A percentile compares a stretch with the other conserved stretches of the same genome.
Evolutionary conservation across 2,113 vertebrate species (phyloP).

Genomic region (Lepisosteus osseus): DNA sequence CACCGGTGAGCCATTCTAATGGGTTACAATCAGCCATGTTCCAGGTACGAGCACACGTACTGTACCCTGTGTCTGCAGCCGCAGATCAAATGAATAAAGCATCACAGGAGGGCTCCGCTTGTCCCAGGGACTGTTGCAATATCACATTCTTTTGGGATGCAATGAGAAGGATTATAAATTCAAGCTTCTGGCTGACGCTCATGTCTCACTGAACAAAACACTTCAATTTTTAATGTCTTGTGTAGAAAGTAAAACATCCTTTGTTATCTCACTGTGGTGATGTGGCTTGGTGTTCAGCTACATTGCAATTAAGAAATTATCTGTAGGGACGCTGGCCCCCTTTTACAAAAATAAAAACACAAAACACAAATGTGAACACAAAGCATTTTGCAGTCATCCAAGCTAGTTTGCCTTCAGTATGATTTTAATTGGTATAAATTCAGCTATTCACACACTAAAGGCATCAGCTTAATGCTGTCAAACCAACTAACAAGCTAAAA

Average conservation of each 20-base stretch:
- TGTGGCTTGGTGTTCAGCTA: not conserved
- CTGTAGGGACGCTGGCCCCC: not conserved
- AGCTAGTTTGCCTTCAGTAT: not conserved
- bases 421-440: slow-evolving; percentile 20
- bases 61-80: slow-evolving; percentile 8
- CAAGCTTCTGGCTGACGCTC: slow-evolving; percentile 11
- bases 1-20: slow-evolving; percentile 30
- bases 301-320: not conserved
- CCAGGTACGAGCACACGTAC: slow-evolving; percentile 12
- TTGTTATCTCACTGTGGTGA: not conserved
- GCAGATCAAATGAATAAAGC: slow-evolving; percentile 35
- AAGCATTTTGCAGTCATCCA: not conserved
- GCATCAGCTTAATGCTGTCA: not conserved
- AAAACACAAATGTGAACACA: not conserved
- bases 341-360: not conserved
- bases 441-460: not conserved
- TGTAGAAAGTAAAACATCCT: slow-evolving; percentile 4
- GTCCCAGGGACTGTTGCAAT: slow-evolving; percentile 13
- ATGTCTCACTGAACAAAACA: not conserved
- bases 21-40: slow-evolving; percentile 31
- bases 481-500: slow-evolving; percentile 7
- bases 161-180: slow-evolving; percentile 1
- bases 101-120: slow-evolving; percentile 17
- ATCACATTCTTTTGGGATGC: slow-evolving; percentile 1
- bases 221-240: not conserved